Percentiles rank a stretch among this genome's conserved stretches.
phyloP scores from a whole-genome alignment of 2,797 vertebrate species.

The Chelmon rostratus region DNA sequence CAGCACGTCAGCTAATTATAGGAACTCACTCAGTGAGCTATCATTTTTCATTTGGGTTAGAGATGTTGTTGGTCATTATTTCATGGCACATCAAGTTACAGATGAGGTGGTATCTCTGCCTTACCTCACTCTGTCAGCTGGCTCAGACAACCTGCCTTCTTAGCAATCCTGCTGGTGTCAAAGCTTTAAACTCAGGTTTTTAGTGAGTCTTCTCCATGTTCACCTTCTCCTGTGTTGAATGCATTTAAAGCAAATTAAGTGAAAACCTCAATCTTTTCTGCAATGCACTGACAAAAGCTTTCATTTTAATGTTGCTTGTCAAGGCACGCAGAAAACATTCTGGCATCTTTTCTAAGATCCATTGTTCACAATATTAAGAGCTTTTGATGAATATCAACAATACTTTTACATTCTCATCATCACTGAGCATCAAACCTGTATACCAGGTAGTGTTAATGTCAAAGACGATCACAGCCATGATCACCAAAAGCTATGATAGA shows the following conservation, averaged over 20 bases:
- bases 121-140: slow-evolving; percentile 3
- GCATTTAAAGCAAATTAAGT: neutral
- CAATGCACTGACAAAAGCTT: neutral
- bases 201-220: neutral
- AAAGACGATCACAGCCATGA: neutral
- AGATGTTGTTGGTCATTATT: slow-evolving; percentile 27
- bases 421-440: neutral
- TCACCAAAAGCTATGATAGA: neutral
- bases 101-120: slow-evolving; percentile 1
- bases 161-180: slow-evolving; percentile 8
- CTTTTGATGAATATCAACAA: neutral
- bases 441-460: neutral
- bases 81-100: neutral
- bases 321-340: neutral
- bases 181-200: neutral
- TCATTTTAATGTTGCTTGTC: neutral
- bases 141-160: neutral
- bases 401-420: neutral
- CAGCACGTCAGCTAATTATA: slow-evolving; percentile 23
- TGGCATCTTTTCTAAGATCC: neutral
- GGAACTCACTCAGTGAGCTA: slow-evolving; percentile 18
- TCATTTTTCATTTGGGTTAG: slow-evolving; percentile 9
- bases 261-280: neutral
- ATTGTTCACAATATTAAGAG: neutral
- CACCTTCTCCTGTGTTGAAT: neutral